A percentile compares a stretch with the other conserved stretches of the same genome.
These are phyloP conservation scores for Sclerodermus sp. DNA, from an alignment of 2,888 invertebrate species.

Conservation along the genomic window DNA sequence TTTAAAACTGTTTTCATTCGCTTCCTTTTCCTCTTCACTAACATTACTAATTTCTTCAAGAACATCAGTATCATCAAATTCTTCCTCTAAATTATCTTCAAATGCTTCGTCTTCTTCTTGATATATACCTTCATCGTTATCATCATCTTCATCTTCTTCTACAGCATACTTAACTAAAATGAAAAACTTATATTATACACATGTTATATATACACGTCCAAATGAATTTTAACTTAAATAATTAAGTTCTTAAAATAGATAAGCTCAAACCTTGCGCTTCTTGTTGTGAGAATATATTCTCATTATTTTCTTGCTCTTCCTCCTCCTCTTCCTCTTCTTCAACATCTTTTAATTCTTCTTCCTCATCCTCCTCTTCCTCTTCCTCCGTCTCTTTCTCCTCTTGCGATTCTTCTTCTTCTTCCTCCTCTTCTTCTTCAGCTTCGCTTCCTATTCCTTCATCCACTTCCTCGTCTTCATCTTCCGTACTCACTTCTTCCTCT, in stretches of 20 bases:
- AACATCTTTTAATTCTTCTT: constrained; percentile 40
- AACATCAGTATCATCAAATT: constrained; percentile 22
- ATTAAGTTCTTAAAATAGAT: too few relatives aligned
- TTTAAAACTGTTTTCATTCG: constrained; percentile 31
- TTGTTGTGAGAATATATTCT: constrained; percentile 32
- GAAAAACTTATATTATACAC: too few relatives aligned
- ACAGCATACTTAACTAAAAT: constrained; percentile 11
- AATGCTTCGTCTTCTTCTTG: constrained; percentile 24
- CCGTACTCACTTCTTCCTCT: constrained; percentile 53
- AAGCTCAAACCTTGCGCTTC: constrained; percentile 22
- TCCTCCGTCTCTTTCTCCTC: constrained; percentile 39
- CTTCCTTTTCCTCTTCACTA: constrained; percentile 41
- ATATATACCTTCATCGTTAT: constrained; percentile 20
- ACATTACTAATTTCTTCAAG: constrained; percentile 36
- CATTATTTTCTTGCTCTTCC: constrained; percentile 41
- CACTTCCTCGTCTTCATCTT: constrained; percentile 37
- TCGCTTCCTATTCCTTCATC: constrained; percentile 50
- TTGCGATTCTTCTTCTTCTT: constrained; percentile 50
- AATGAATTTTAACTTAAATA: too few relatives aligned
- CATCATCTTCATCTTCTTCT: constrained; percentile 39
- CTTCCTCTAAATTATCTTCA: constrained; percentile 16
- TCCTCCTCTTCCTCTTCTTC: constrained; percentile 40
- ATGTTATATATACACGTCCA: too few relatives aligned
- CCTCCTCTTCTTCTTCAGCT: constrained; percentile 50
- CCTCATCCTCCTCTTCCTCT: constrained; percentile 34